Evolutionary conservation across 2,888 invertebrate species (phyloP).

Genomic region (Drosophila conformis): DNA sequence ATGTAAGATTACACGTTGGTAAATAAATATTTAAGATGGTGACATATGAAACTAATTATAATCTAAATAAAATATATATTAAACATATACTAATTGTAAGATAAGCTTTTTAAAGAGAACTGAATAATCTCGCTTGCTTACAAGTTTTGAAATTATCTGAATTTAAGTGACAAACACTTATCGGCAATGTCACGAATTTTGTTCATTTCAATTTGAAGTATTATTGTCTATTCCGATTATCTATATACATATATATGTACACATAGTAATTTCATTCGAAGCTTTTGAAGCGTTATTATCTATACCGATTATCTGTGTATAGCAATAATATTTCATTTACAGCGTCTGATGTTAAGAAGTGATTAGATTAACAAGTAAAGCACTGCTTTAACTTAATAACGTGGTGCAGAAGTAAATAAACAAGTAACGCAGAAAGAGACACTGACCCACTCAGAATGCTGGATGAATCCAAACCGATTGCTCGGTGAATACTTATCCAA

Average conservation of each 20-base stretch:
- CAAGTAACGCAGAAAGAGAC: slow-evolving; percentile 1
- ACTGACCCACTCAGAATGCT: slow-evolving; percentile 25
- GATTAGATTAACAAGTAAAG: slow-evolving; percentile 51
- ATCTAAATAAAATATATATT: background rate
- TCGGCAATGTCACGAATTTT: slow-evolving; percentile 43
- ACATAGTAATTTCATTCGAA: slow-evolving; percentile 6
- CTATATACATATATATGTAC: slow-evolving; percentile 2
- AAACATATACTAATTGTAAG: background rate
- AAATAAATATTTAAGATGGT: background rate
- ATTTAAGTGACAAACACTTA: slow-evolving; percentile 38
- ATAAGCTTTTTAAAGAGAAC: background rate
- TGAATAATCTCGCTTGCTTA: background rate
- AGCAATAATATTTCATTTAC: slow-evolving; percentile 21
- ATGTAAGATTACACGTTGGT: background rate
- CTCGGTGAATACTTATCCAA: slow-evolving; percentile 33
- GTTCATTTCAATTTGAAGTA: slow-evolving; percentile 42
- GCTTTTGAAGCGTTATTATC: slow-evolving; percentile 52
- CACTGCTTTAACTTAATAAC: slow-evolving; percentile 12
- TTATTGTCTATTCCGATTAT: slow-evolving; percentile 51
- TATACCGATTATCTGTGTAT: slow-evolving; percentile 42
- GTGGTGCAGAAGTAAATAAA: background rate
- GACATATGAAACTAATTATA: background rate
- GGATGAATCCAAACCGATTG: slow-evolving; percentile 28
- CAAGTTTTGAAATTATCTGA: slow-evolving; percentile 17
- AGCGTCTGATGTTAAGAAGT: background rate